phyloP scores from a whole-genome alignment of 2,797 vertebrate genomes.

The Cichlasoma orientale region DNA sequence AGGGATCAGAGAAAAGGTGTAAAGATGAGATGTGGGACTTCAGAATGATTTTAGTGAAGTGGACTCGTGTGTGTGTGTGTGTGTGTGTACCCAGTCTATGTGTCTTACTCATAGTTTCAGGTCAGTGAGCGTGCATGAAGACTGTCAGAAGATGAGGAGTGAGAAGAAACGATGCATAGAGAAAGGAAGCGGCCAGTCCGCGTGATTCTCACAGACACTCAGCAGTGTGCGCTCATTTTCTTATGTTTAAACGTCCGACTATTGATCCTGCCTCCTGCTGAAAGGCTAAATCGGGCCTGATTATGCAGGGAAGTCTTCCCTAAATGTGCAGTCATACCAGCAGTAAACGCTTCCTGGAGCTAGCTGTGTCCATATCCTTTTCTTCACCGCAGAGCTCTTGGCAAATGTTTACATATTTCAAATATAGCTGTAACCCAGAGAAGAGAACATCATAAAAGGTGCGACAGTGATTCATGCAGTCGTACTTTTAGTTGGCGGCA shows the following conservation, averaged over 20 bases:
- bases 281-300: slow-evolving; percentile 42
- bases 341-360: slow-evolving; percentile 59
- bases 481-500: slow-evolving; percentile 21
- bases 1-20: neutral
- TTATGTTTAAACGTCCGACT: slow-evolving; percentile 3
- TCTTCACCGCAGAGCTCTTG: neutral
- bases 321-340: slow-evolving; percentile 24
- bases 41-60: neutral
- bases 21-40: neutral
- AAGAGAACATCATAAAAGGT: slow-evolving; percentile 6
- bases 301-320: slow-evolving; percentile 45
- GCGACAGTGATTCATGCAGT: slow-evolving; percentile 30
- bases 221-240: slow-evolving; percentile 35
- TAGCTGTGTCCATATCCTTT: slow-evolving; percentile 37
- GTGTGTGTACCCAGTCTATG: slow-evolving; percentile 19
- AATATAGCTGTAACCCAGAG: slow-evolving; percentile 26
- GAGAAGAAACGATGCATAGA: slow-evolving; percentile 14
- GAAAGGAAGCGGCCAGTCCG: slow-evolving; percentile 18
- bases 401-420: slow-evolving; percentile 43
- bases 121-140: slow-evolving; percentile 38
- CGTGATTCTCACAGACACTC: slow-evolving; percentile 32
- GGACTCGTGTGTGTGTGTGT: too few relatives aligned
- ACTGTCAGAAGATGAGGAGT: slow-evolving; percentile 13
- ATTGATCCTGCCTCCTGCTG: slow-evolving; percentile 17
- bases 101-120: slow-evolving; percentile 45